Evolutionary conservation across 2,113 vertebrate species (phyloP).

Genomic region (Brachyhypopomus occidentalis): DNA sequence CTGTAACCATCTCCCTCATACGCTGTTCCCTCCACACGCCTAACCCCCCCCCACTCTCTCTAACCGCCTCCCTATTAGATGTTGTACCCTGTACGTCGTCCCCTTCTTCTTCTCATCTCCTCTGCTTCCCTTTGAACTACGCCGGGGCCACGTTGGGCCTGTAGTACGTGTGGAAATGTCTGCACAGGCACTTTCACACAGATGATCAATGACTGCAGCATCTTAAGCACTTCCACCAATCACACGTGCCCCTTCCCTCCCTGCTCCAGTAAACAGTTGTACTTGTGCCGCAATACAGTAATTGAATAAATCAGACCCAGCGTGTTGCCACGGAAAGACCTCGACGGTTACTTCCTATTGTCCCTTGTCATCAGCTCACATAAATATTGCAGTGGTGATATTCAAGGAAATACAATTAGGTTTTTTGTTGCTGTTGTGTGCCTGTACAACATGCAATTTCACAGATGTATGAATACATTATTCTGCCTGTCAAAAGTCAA

Average conservation of each 20-base stretch:
- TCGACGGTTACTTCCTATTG: slow-evolving; percentile 14
- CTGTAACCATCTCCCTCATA: slow-evolving; percentile 23
- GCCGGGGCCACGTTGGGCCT: background rate
- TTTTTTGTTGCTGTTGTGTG: slow-evolving; percentile 32
- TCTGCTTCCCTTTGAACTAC: slow-evolving; percentile 9
- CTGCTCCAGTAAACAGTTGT: slow-evolving; percentile 9
- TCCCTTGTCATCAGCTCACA: slow-evolving; percentile 22
- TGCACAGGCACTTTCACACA: slow-evolving; percentile 29
- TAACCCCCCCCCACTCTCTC: background rate
- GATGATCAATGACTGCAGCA: slow-evolving; percentile 36
- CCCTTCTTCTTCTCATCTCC: slow-evolving; percentile 4
- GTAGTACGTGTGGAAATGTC: slow-evolving; percentile 5
- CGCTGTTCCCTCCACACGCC: too few relatives aligned
- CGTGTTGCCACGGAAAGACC: background rate
- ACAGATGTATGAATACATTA: slow-evolving; percentile 28
- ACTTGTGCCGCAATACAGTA: background rate
- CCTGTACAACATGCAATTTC: background rate
- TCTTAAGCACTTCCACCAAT: slow-evolving; percentile 30
- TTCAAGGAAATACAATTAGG: slow-evolving; percentile 24
- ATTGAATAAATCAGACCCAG: slow-evolving; percentile 1
- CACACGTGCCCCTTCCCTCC: background rate
- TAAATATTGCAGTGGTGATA: slow-evolving; percentile 25
- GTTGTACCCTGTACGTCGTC: background rate
- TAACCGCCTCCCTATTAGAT: slow-evolving; percentile 27
- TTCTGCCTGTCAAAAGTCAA: slow-evolving; percentile 12